These are phyloP conservation scores for Leptodactylus fallax DNA, from an alignment of 2,797 vertebrate genomes.

Conservation along the genomic window DNA sequence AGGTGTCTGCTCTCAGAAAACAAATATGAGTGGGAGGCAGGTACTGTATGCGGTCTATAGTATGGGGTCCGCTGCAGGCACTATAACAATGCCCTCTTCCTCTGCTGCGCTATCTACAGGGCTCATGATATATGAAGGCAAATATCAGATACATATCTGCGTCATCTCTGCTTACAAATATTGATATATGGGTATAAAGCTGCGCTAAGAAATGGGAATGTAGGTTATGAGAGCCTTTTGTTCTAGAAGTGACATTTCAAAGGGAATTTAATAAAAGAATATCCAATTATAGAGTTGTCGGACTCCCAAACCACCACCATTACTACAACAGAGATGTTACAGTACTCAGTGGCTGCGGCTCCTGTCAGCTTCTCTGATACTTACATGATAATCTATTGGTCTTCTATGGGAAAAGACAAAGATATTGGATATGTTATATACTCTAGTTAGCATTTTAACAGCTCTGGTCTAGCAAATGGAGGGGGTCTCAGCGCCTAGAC, in stretches of 20 bases:
- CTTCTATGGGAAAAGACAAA: too few relatives aligned
- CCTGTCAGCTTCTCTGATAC: too few relatives aligned
- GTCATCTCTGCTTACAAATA: not conserved
- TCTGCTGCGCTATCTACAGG: too few relatives aligned
- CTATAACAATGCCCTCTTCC: not conserved
- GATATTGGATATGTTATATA: too few relatives aligned
- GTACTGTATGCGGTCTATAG: not conserved
- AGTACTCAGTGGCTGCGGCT: too few relatives aligned
- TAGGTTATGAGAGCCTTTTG: not conserved
- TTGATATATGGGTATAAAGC: not conserved
- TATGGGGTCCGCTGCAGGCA: not conserved
- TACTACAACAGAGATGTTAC: too few relatives aligned
- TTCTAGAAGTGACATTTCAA: not conserved
- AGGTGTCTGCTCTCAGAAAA: not conserved
- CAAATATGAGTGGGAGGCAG: slow-evolving; percentile 46
- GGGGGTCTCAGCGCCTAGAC: too few relatives aligned
- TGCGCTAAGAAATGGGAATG: not conserved
- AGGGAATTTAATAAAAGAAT: not conserved
- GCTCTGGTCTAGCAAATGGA: too few relatives aligned
- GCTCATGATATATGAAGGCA: not conserved
- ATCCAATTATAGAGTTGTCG: not conserved
- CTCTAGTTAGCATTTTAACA: too few relatives aligned
- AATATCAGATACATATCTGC: slow-evolving; percentile 7
- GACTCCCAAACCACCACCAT: too few relatives aligned
- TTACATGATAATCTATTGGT: too few relatives aligned